These are phyloP conservation scores for Euura saliciscinereae DNA, from an alignment of 1,140 invertebrate genomes.

Conservation along the genomic window DNA sequence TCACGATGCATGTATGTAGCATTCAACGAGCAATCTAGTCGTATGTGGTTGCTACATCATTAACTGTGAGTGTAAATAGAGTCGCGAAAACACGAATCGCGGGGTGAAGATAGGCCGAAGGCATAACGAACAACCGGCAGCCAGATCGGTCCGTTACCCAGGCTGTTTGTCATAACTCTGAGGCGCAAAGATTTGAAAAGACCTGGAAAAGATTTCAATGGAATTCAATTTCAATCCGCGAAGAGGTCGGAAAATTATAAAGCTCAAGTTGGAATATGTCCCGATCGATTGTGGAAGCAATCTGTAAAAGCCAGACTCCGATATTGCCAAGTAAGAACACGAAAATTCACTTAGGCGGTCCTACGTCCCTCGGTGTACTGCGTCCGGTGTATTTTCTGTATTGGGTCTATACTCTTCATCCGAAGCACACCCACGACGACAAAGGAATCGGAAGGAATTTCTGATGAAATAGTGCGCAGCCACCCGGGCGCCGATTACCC, in stretches of 20 bases:
- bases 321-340: slow-evolving; percentile 4
- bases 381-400: neutral
- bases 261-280: slow-evolving; percentile 3
- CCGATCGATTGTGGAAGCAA: neutral
- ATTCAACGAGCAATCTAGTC: too few species aligned
- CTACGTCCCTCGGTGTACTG: neutral
- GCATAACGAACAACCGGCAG: neutral
- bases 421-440: neutral
- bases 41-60: too few species aligned
- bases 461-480: neutral
- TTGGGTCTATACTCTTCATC: neutral
- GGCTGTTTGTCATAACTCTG: neutral
- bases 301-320: neutral
- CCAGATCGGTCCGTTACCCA: neutral
- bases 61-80: too few species aligned
- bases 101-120: neutral
- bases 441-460: neutral
- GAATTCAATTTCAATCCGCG: neutral
- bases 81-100: neutral
- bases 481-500: neutral
- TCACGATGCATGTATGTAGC: too few species aligned
- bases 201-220: slow-evolving; percentile 3
- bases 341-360: neutral
- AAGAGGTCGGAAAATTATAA: neutral
- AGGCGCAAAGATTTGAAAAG: neutral